phyloP scores from a whole-genome alignment of 2,888 invertebrate genomes.

The Patella ulyssiponensis region DNA sequence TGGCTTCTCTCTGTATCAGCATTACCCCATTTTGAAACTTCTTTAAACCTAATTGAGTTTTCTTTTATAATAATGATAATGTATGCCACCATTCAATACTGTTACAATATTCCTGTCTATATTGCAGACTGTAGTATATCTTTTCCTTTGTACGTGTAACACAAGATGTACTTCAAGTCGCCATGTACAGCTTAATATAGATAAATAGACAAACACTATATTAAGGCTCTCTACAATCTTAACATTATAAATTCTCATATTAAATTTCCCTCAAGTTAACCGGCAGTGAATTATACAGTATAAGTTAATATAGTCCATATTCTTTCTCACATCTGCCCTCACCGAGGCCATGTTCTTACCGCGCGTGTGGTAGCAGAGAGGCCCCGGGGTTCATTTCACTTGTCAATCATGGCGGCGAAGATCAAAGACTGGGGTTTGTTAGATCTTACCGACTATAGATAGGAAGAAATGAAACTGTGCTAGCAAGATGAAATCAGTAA shows the following conservation, averaged over 20 bases:
- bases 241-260: background rate
- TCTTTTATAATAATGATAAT: too few species aligned
- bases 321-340: slow-evolving; percentile 11
- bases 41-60: too few species aligned
- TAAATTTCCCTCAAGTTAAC: background rate
- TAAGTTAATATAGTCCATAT: slow-evolving; percentile 9
- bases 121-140: too few species aligned
- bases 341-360: slow-evolving; percentile 4
- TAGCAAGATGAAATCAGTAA: slow-evolving; percentile 12
- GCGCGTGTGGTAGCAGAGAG: slow-evolving; percentile 13
- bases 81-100: too few species aligned
- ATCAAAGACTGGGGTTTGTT: slow-evolving; percentile 1
- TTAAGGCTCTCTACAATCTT: background rate
- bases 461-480: slow-evolving; percentile 12
- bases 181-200: too few species aligned
- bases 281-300: background rate
- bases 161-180: too few species aligned
- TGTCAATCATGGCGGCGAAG: slow-evolving; percentile 9
- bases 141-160: too few species aligned
- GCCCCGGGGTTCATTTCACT: slow-evolving; percentile 13
- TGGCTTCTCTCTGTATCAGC: too few species aligned
- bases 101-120: too few species aligned
- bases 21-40: too few species aligned
- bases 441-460: slow-evolving; percentile 12
- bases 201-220: background rate